Evolutionary conservation across 2,888 invertebrate species (phyloP), one percentile per base, ranked within the genome.

Genomic region (Brachycybe producta): DNA sequence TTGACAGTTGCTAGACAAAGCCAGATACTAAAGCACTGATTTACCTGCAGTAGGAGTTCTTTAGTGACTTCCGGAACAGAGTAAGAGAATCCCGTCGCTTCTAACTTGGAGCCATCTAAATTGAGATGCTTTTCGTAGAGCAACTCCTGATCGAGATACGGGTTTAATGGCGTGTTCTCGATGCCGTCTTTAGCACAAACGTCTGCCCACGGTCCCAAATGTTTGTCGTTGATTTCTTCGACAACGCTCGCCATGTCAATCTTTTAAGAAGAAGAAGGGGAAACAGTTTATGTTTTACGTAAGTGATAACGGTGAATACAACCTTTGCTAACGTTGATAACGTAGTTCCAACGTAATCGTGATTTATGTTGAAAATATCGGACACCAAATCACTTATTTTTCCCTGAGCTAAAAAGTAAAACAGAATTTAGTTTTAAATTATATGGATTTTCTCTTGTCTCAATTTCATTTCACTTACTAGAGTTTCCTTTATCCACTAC

Each of bases 151-250:
- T 84, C 82, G 63, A 91, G 80, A 63, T 83, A 85, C 0, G 92
- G 91, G 54, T 86, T 85, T 1, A 92, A 72, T 1, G 91, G 91
- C 19, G 90, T 84, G 70, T 88, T 90, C 55, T 73, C 70, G 26
- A 91, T 77, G 39, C 74, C 72, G 66, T 84, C 80, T 55, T 71
- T 70, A 55, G 79, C 75, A 64, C 91, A 91, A 26, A 84, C 77
- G 62, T 83, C 82, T 0, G 88, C 88, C 92, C 92, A 92, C 17
- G 90, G 88, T 1, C 77, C 78, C 70, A 91, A 76, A 66, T 92
- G 92, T 65, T 90, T 90, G 68, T 92, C 91, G 66, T 92, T 92
- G 1, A 87, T 86, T 61, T 91, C 88, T 59, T 88, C 87, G 0
- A 86, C 82, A 4, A 86, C 80, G 7, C 77, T 76, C 1, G 75